Evolutionary conservation across 2,113 vertebrate genomes (phyloP).

Genomic region (Monopterus albus): DNA sequence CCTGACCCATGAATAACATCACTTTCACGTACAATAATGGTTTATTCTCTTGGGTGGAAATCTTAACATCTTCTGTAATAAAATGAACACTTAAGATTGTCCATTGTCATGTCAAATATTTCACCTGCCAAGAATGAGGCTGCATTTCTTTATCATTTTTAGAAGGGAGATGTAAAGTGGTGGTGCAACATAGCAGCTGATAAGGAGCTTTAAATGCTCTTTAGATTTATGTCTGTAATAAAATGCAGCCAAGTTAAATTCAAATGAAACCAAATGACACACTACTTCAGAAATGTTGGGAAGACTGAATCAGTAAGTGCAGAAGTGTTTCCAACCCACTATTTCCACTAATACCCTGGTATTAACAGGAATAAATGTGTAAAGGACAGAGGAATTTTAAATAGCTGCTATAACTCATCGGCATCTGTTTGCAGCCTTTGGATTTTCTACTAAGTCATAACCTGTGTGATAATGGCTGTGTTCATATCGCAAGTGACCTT

Average conservation of each 20-base stretch:
- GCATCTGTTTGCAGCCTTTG: neutral
- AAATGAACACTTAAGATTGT: slow-evolving; percentile 36
- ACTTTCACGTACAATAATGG: too few species aligned
- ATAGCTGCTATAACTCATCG: slow-evolving; percentile 4
- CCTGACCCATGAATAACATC: slow-evolving; percentile 8
- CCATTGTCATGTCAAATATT: neutral
- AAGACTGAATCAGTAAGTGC: slow-evolving; percentile 29
- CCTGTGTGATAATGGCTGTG: neutral
- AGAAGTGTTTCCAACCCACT: slow-evolving; percentile 27
- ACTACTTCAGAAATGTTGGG: slow-evolving; percentile 35
- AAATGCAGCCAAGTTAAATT: slow-evolving; percentile 47
- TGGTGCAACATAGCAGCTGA: slow-evolving; percentile 7
- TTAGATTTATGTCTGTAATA: slow-evolving; percentile 40
- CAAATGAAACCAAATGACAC: slow-evolving; percentile 54
- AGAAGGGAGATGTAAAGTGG: slow-evolving; percentile 31
- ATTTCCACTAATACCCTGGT: slow-evolving; percentile 31
- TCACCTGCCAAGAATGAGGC: slow-evolving; percentile 45
- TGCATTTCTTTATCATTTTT: slow-evolving; percentile 52
- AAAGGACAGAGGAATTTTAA: neutral
- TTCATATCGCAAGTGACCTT: neutral
- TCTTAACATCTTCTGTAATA: neutral
- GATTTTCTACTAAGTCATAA: neutral
- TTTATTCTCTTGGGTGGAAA: too few species aligned
- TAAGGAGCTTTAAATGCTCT: slow-evolving; percentile 12
- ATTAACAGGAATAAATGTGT: slow-evolving; percentile 15